These are phyloP conservation scores for Drosophila subpulchrella DNA, from an alignment of 1,140 invertebrate genomes.

Conservation along the genomic window DNA sequence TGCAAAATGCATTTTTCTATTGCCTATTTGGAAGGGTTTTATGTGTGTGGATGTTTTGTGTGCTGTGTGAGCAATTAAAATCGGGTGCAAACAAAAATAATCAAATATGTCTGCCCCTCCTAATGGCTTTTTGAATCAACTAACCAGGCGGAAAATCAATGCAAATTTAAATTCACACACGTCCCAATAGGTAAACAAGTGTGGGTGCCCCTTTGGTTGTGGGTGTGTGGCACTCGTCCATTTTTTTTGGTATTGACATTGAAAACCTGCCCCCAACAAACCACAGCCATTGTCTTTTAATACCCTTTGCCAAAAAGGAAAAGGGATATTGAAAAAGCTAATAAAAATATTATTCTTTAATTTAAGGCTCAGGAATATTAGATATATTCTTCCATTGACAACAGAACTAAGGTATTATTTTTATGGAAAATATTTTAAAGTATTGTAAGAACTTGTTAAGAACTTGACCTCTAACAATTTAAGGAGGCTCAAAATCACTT, in stretches of 20 bases:
- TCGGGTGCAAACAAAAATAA: slow-evolving; percentile 12
- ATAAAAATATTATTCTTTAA: neutral
- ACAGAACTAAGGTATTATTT: too few species aligned
- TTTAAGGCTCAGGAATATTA: too few species aligned
- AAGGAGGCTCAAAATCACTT: too few species aligned
- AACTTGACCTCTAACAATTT: too few species aligned
- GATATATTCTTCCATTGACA: too few species aligned
- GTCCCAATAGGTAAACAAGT: neutral
- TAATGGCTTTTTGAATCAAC: slow-evolving; percentile 16
- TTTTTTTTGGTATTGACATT: slow-evolving; percentile 42
- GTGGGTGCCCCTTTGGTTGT: neutral
- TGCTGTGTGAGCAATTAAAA: slow-evolving; percentile 18
- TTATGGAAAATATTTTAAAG: too few species aligned
- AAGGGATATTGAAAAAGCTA: neutral
- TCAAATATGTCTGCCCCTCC: slow-evolving; percentile 1
- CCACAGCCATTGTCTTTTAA: slow-evolving; percentile 10
- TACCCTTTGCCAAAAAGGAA: neutral
- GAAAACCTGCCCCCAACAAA: slow-evolving; percentile 9
- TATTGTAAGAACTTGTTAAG: too few species aligned
- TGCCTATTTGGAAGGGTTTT: slow-evolving; percentile 20
- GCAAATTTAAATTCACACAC: slow-evolving; percentile 48
- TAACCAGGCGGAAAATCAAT: slow-evolving; percentile 53
- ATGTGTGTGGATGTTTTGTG: slow-evolving; percentile 1
- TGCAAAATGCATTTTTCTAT: slow-evolving; percentile 27
- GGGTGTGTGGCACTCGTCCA: slow-evolving; percentile 15